phyloP scores from a whole-genome alignment of 2,797 vertebrate genomes.

The Gymnoscopelus braueri region DNA sequence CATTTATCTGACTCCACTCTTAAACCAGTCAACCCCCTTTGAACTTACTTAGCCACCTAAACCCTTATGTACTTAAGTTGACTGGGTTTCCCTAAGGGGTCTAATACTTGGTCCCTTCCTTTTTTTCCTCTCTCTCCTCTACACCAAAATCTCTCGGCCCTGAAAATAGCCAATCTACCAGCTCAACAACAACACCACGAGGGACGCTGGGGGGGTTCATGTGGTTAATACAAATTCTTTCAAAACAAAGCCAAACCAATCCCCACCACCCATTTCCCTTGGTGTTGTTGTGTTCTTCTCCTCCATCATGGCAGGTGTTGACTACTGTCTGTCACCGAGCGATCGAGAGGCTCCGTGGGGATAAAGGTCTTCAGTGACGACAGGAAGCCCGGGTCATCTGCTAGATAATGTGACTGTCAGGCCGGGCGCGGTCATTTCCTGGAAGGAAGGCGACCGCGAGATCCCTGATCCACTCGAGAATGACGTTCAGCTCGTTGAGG shows the following conservation, averaged over 20 bases:
- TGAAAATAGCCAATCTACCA: slow-evolving; percentile 9
- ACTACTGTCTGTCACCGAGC: not conserved
- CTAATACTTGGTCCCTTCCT: too few species aligned
- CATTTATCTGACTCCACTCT: not conserved
- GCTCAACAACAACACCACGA: too few species aligned
- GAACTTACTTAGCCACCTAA: too few species aligned
- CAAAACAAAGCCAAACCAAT: slow-evolving; percentile 12
- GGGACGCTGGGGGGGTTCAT: too few species aligned
- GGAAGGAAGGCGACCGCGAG: not conserved
- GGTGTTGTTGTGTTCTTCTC: too few species aligned
- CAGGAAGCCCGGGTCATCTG: not conserved
- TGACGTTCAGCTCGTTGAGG: not conserved
- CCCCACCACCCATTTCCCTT: too few species aligned
- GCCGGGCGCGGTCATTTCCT: not conserved
- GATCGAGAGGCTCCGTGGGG: too few species aligned
- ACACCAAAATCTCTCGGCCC: slow-evolving; percentile 41
- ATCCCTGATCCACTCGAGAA: not conserved
- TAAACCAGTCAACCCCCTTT: too few species aligned
- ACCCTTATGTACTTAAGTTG: not conserved
- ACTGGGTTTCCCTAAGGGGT: not conserved
- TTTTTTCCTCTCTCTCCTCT: not conserved
- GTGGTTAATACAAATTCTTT: slow-evolving; percentile 40
- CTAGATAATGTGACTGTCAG: not conserved
- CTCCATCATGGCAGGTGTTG: not conserved
- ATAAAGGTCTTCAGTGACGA: not conserved